Conservation (phyloP, 2,797 vertebrate genomes). For the Xenopus petersii region DNA sequence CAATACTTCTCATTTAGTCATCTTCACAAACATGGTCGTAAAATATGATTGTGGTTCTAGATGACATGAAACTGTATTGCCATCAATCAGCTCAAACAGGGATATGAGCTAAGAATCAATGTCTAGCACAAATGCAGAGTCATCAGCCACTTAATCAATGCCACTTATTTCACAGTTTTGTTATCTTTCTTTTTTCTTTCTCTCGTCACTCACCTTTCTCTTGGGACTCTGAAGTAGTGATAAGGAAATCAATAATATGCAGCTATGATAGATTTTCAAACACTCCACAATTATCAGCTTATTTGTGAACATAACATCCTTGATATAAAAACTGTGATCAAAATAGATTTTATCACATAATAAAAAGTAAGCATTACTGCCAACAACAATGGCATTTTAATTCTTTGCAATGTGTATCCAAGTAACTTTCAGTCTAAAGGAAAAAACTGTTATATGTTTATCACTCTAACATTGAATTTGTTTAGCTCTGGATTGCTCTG, state of each 20-base stretch:
- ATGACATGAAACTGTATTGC: slow-evolving; percentile 56
- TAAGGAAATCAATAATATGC: slow-evolving; percentile 51
- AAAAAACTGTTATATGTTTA: too few relatives aligned
- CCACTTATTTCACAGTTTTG: slow-evolving; percentile 50
- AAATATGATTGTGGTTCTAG: slow-evolving; percentile 59
- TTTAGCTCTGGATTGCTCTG: too few relatives aligned
- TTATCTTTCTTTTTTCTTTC: background rate
- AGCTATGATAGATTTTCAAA: slow-evolving; percentile 37
- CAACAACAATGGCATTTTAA: too few relatives aligned
- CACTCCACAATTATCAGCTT: background rate
- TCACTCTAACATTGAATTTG: too few relatives aligned
- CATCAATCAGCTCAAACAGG: slow-evolving; percentile 59
- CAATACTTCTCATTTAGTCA: slow-evolving; percentile 75
- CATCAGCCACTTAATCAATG: slow-evolving; percentile 55
- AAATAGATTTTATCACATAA: too few relatives aligned
- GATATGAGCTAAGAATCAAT: slow-evolving; percentile 57
- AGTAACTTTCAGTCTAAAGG: too few relatives aligned
- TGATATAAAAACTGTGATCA: background rate
- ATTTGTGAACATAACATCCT: slow-evolving; percentile 19
- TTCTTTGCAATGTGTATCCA: too few relatives aligned
- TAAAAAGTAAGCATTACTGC: too few relatives aligned
- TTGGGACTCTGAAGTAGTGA: slow-evolving; percentile 52
- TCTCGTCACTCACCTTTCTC: slow-evolving; percentile 45
- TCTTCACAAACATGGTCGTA: slow-evolving; percentile 60
- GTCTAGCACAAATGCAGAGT: slow-evolving; percentile 51